Evolutionary conservation across 2,888 invertebrate species (phyloP), one percentile per base, ranked within the genome.

Genomic region (Aspidiotus rigidus): DNA sequence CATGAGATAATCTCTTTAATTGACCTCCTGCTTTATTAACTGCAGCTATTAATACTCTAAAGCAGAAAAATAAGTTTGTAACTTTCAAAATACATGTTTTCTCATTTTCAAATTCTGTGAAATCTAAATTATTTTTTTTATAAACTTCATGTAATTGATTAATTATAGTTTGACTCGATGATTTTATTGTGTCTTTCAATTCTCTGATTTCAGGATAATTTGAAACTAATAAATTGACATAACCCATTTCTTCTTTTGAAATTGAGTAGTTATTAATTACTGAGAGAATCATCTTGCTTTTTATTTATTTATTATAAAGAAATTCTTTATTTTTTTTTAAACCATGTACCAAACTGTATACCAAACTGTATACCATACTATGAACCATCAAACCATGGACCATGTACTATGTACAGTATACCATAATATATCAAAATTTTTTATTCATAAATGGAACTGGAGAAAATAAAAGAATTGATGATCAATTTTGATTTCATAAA

Each of bases 1-100:
- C 49, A 13, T 49, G 2, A 49, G 49, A 49, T 49, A 49, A 49
- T 49, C 49, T 49, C n/a, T 49, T 49, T 49, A 49, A 49, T 49
- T 49, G 49, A 49, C 49, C 49, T 49, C 49, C 49, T 49, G 49
- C 49, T 49, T 49, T 49, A 49, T 49, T 49, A 49, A 49, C 49
- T 49, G 49, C 49, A 49, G 49, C 49, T n/a, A 49, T 49, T 49
- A 49, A 49, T 49, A 49, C 49, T n/a, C 49, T 49, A 49, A 49
- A 49, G n/a, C 49, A 49, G 49, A 49, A 49, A 49, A 49, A 49
- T 49, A 49, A 49, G 6, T 49, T 49, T 49, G 49, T 49, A 49
- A 49, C 49, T 49, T 49, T 49, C 49, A 49, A 49, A 49, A 49
- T 49, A 49, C 49, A 49, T 49, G n/a, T 49, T 49, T 49, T 49